Base-by-base conservation (phyloP, 2,113 vertebrate genomes). In the Myiozetetes cayanensis region DNA sequence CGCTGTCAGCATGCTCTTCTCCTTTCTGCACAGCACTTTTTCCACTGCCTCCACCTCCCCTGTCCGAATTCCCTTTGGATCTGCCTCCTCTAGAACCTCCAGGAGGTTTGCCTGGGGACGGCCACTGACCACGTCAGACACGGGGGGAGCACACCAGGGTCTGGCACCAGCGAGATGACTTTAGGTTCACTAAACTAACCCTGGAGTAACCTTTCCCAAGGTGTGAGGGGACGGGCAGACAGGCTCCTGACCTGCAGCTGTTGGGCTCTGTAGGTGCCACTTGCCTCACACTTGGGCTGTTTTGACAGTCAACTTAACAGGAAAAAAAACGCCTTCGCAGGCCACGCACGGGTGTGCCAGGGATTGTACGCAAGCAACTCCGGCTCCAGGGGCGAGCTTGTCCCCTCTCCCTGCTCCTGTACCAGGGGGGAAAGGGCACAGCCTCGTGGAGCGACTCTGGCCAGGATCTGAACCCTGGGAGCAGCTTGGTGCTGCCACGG, bases 71-170 rank as follows among this genome's bases (percentile, higher is more conserved):
- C 47, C 49, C 66, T 56, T 72, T 8, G 16, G 44, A 71, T 39
- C 50, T 71, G 87, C 55, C 35, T 53, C 46, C 77, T 33, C 62
- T 12, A 35, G 39, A 75, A 56, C n/a, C 16, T 86, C 39, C 61
- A 28, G 0, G 0, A 28, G 47, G 8, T 25, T 71, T 33, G 41
- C 62, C 78, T 0, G 0, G 71, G 17, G 49, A 66, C 12, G 41
- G 77, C 33, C 66, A 33, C 39, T 14, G 47, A 55, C 16, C 10
- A 17, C 2, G 1, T 0, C 23, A 47, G 28, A n/a, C 11, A 4
- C 10, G n/a, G n/a, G 61, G 47, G 56, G 17, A 12, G 47, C 17
- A 3, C 74, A 50, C 46, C 81, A 58, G 59, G 50, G 31, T 23
- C 9, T 89, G 61, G 52, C 70, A 85, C 12, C 4, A 4, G n/a